Conservation (phyloP, 2,113 vertebrate genomes). For the Microcebus jonahi region DNA sequence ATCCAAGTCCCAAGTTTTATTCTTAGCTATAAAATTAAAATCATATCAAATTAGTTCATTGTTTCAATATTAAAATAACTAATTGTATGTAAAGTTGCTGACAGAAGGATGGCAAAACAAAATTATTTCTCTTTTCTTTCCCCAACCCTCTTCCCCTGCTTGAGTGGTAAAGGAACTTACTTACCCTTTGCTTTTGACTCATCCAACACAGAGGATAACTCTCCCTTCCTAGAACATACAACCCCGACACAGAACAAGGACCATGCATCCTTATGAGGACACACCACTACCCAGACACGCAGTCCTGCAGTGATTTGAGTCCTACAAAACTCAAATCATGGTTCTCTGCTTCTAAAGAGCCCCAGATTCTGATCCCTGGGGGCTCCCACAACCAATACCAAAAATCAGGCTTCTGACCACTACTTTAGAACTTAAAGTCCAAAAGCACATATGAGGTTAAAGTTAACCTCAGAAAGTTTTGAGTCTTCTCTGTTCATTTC, state of each 20-base stretch:
- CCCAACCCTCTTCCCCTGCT: not conserved
- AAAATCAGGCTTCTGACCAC: not conserved
- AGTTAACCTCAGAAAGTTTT: not conserved
- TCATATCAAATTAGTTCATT: not conserved
- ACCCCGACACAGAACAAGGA: not conserved
- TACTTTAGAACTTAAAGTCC: not conserved
- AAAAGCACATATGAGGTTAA: not conserved
- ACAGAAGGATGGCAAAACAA: not conserved
- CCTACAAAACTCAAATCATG: not conserved
- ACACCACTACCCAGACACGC: not conserved
- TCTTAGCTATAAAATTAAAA: conserved; percentile 18
- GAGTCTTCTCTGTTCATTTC: not conserved
- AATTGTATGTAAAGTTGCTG: not conserved
- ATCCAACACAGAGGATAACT: not conserved
- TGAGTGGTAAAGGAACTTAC: not conserved
- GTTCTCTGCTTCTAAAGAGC: not conserved
- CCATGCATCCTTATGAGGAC: not conserved
- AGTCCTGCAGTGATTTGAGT: not conserved
- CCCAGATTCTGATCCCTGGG: not conserved
- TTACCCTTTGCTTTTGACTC: not conserved
- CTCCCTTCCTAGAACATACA: not conserved
- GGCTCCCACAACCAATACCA: not conserved
- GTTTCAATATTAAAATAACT: conserved; percentile 34
- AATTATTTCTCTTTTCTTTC: not conserved
- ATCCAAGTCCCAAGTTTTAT: not conserved